Evolutionary conservation across 1,140 invertebrate genomes (phyloP).

Genomic region (Phortica variegata): DNA sequence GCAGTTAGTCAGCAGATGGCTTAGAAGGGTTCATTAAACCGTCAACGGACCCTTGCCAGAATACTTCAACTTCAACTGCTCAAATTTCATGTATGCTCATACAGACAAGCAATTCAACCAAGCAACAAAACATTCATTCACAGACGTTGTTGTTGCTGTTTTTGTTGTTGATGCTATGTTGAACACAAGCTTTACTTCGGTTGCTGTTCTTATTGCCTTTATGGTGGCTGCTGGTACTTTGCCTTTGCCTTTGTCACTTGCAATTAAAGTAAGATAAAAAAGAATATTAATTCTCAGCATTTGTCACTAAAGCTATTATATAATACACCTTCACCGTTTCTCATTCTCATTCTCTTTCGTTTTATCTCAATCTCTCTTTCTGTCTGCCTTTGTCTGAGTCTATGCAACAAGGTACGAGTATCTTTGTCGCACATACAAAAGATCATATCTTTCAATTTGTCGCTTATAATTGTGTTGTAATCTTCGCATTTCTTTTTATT

Average conservation of each 20-base stretch:
- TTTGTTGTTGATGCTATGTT: neutral
- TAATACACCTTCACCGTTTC: conserved; percentile 1
- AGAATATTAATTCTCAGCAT: conserved; percentile 28
- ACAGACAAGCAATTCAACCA: conserved; percentile 1
- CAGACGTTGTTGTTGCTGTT: conserved; percentile 24
- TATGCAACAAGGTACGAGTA: conserved; percentile 24
- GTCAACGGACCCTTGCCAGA: conserved; percentile 17
- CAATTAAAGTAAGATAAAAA: no score
- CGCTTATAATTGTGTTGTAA: conserved; percentile 11
- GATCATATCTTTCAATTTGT: conserved; percentile 39
- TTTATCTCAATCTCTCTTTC: neutral
- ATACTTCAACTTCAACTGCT: conserved; percentile 18
- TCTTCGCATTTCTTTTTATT: no score
- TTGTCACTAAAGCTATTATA: conserved; percentile 40
- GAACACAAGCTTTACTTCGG: no score
- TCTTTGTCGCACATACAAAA: conserved; percentile 22
- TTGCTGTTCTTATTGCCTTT: no score
- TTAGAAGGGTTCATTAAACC: conserved; percentile 45
- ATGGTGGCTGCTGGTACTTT: no score
- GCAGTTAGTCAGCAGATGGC: neutral
- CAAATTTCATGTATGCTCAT: neutral
- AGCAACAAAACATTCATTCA: conserved; percentile 27
- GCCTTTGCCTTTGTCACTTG: no score
- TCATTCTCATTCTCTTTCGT: neutral
- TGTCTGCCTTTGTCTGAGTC: conserved; percentile 1